Evolutionary conservation across 1,140 invertebrate genomes (phyloP), one percentile per base, ranked within the genome.

Genomic region (Apis cerana): DNA sequence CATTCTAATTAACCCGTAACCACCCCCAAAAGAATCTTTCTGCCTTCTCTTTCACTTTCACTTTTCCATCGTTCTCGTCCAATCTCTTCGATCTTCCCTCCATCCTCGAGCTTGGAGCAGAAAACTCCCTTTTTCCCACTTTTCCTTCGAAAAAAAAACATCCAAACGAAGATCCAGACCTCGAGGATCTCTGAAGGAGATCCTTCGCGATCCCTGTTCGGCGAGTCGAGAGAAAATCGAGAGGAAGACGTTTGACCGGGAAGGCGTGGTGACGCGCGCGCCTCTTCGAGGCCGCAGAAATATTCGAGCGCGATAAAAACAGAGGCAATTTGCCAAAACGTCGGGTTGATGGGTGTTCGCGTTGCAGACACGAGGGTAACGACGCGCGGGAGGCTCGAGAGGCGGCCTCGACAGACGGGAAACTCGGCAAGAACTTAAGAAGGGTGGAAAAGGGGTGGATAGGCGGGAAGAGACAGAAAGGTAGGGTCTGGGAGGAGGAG

Each of bases 301-400:
- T 88, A 87, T 88, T 87, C 82, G 68, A 43, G 65, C 43, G 61
- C 80, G 85, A 89, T 87, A 91, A 91, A 90, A 91, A 89, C 80
- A 84, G 74, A 72, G 90, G 90, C 91, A 91, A 90, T 91, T 90
- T 91, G 89, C 83, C 89, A 91, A 91, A 91, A 91, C 86, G 90
- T 91, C 90, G 88, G 71, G 83, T 74, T 72, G 85, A 91, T 82
- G 88, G 80, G 58, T 81, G 74, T 72, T 84, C 84, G 70, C 72
- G 27, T 68, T 56, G 83, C 75, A 85, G 80, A 84, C 82, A 58
- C 59, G 88, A 87, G 78, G 82, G 80, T 82, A 81, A 82, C 82
- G 85, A 65, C 64, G 74, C 61, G 76, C 70, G 21, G 75, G 65
- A 69, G 82, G 56, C 81, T 78, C 75, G 75, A 78, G 81, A 59